Evolutionary conservation across 2,888 invertebrate species (phyloP).

Genomic region (Hypomecis punctinalis): DNA sequence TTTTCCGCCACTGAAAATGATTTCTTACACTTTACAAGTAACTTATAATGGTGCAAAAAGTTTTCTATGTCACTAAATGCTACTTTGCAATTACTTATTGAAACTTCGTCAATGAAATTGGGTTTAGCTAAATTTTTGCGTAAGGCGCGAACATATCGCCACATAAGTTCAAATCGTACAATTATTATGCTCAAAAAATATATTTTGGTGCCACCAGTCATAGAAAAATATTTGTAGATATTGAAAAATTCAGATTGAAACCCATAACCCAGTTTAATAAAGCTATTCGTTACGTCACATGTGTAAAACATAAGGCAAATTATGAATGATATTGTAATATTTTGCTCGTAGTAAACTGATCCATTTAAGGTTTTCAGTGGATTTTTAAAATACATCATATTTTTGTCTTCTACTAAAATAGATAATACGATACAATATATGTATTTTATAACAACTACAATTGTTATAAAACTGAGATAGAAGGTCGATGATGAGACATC

Average conservation of each 20-base stretch:
- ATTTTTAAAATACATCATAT: neutral
- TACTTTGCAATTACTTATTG: constrained; percentile 3
- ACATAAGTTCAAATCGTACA: constrained; percentile 1
- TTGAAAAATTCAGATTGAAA: neutral
- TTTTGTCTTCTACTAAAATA: neutral
- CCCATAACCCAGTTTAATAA: neutral
- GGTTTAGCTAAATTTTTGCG: neutral
- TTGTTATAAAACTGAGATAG: neutral
- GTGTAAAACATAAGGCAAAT: neutral
- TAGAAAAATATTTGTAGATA: neutral
- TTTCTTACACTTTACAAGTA: neutral
- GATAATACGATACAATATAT: neutral
- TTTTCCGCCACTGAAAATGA: constrained; percentile 1
- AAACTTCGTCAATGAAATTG: neutral
- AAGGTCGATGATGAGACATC: neutral
- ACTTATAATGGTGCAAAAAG: neutral
- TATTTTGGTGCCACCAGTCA: neutral
- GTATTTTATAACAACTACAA: neutral
- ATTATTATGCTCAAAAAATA: neutral
- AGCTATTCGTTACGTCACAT: neutral
- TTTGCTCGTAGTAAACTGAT: neutral
- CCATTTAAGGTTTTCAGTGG: neutral
- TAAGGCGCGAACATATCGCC: neutral
- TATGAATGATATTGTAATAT: constrained; percentile 1
- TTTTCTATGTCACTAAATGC: neutral